Evolutionary conservation across 2,888 invertebrate genomes (phyloP), one percentile per base, ranked within the genome.

Genomic region (Melieria omissa): DNA sequence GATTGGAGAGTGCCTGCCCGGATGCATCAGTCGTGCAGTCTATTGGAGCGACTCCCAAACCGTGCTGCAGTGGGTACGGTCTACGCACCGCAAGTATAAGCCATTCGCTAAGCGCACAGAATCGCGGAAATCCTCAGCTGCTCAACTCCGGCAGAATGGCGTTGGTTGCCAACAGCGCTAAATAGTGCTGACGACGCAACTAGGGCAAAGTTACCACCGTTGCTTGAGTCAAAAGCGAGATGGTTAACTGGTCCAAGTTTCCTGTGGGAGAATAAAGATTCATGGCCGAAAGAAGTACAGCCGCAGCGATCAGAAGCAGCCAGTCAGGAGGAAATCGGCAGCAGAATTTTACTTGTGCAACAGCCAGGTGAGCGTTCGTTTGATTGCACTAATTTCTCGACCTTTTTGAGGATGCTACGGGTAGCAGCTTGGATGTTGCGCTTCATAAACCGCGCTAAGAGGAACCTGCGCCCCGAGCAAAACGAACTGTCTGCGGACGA

Each of bases 61-160:
- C 0, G 74, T 74, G 4, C 46, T 76, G 29, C 65, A 68, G 47
- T 80, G 79, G 80, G 70, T 80, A 52, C 70, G 74, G 46, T 78
- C 78, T n/a, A 74, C 76, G 10, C 63, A 74, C 4, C 72, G 79
- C 62, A 70, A 73, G 47, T 76, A 78, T 46, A 73, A 74, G 52
- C 73, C 60, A 29, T 73, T 71, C 46, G 70, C 73, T 16, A n/a
- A n/a, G 72, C 72, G 7, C 70, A 57, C 42, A 29, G 75, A 10
- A 65, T 76, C 16, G 61, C 74, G 1, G 72, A 76, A 63, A 74
- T 74, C 29, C 55, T 75, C 3, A 29, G 52, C 0, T 64, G 62
- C 0, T 62, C 70, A 29, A 16, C 16, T 16, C 16, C 16, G 16
- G 16, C 16, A 16, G 16, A 16, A 16, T 16, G 16, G 16, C 16